These are phyloP conservation scores for Amia ocellicauda DNA, from an alignment of 2,113 vertebrate species.

Conservation along the genomic window DNA sequence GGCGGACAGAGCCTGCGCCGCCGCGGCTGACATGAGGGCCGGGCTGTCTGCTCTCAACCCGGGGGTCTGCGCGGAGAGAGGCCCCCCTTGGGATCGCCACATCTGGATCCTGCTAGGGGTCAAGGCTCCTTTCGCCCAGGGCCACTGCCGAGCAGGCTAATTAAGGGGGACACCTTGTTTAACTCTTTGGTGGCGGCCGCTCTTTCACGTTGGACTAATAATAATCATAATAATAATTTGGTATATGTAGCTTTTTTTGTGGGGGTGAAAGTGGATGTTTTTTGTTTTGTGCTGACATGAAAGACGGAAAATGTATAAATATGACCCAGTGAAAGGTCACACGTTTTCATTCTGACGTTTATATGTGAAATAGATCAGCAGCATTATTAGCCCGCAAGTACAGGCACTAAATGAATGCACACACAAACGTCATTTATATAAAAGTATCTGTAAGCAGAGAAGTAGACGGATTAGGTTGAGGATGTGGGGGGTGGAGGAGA, in stretches of 20 bases:
- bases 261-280: too few relatives aligned
- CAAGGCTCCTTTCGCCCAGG: constrained; percentile 93
- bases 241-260: too few relatives aligned
- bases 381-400: too few relatives aligned
- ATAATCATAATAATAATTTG: too few relatives aligned
- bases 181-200: constrained; percentile 76
- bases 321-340: too few relatives aligned
- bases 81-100: constrained; percentile 82
- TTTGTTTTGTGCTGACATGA: too few relatives aligned
- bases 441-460: constrained; percentile 33
- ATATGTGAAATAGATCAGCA: too few relatives aligned
- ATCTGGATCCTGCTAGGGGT: constrained; percentile 99
- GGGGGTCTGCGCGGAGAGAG: constrained; percentile 60
- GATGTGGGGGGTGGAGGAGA: constrained; percentile 18
- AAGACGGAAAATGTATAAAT: too few relatives aligned
- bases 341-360: too few relatives aligned
- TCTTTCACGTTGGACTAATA: background rate
- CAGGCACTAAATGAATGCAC: constrained; percentile 24
- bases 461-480: constrained; percentile 26
- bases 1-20: constrained; percentile 50
- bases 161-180: constrained; percentile 92
- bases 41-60: constrained; percentile 61
- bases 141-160: constrained; percentile 87
- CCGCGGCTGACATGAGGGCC: constrained; percentile 54
- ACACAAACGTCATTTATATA: constrained; percentile 37